phyloP scores from a whole-genome alignment of 37 sponge, comb jelly and placozoan species.

The Trichoplax adhaerens region DNA sequence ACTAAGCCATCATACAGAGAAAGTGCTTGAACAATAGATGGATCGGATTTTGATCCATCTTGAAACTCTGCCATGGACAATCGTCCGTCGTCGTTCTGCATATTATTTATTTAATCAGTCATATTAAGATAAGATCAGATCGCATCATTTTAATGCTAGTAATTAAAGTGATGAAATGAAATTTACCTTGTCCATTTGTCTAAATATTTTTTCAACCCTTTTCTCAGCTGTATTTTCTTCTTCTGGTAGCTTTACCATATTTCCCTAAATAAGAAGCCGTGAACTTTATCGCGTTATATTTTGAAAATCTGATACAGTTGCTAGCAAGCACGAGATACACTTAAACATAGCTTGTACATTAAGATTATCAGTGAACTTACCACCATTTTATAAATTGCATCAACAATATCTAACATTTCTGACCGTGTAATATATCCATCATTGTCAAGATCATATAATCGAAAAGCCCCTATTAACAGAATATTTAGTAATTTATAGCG shows the following conservation, averaged over 20 bases:
- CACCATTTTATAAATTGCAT: conserved; percentile 49
- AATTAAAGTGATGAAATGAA: no score
- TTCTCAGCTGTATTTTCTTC: conserved; percentile 43
- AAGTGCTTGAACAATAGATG: conserved; percentile 30
- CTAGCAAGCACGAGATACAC: no score
- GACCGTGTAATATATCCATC: conserved; percentile 26
- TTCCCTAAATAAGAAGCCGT: conserved; percentile 8
- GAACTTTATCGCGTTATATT: background rate
- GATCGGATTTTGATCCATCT: conserved; percentile 27
- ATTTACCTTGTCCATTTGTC: conserved; percentile 18
- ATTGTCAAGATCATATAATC: conserved; percentile 20
- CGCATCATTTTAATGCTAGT: no score
- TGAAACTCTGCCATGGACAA: conserved; percentile 31
- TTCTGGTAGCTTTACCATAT: conserved; percentile 3
- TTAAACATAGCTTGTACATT: no score
- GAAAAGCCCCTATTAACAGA: conserved; percentile 20
- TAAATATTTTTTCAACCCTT: conserved; percentile 50
- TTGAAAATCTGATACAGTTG: no score
- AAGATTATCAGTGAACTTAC: background rate
- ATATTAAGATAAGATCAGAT: no score
- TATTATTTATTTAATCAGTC: no score
- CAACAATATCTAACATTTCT: conserved; percentile 25
- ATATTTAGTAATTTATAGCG: no score
- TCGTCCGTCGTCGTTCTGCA: conserved; percentile 26
- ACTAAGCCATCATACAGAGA: background rate